Base-by-base conservation (phyloP, 2,113 vertebrate species). In the Podarcis muralis region DNA sequence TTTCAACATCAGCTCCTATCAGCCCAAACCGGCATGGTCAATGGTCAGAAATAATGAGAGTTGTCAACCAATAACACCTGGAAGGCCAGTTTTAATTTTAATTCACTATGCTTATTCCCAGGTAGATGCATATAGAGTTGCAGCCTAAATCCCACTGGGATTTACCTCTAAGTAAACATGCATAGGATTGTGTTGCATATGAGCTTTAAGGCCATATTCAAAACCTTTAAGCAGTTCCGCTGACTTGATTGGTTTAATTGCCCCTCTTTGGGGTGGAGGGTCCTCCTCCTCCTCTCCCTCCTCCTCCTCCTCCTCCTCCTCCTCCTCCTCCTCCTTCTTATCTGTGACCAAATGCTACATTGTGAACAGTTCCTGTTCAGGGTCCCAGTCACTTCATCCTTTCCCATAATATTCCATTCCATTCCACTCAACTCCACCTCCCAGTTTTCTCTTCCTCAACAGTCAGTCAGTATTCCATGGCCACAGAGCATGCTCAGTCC, bases 211-310 rank as follows among this genome's bases (percentile, higher is more conserved):
- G 3, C 5, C 35, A 20, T 37, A 18, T 72, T 7, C 2, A 69
- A 30, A 27, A 30, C 68, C 27, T 69, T 69, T 23, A 9, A 30
- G 68, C 68, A 69, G 25, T 69, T 30, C 68, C 3, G 11, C 68
- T 30, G 27, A 27, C 68, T 69, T 30, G 30, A 30, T 9, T 9
- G 11, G 25, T 69, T 69, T 30, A 30, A 27, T 13, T 69, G 2
- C 25, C 27, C 68, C 27, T 13, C 27, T 69, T 30, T 69, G 68
- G 8, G 68, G 68, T 27, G 48, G 1, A 48, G 9, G 48, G 7
- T 69, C 2, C 3, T 13, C 3, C 27, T 69, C 13, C 66, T 30
- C 1, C 66, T 11, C 1, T 3, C 11, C 3, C 25, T 40, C 1
- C 40, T 43, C 1, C 40, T 69, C 2, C 6, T 30, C 9, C 27